Percentiles rank a stretch among this genome's conserved stretches.
phyloP scores from a whole-genome alignment of 37 sponge, comb jelly and placozoan genomes.

The Haliclona indistincta region DNA sequence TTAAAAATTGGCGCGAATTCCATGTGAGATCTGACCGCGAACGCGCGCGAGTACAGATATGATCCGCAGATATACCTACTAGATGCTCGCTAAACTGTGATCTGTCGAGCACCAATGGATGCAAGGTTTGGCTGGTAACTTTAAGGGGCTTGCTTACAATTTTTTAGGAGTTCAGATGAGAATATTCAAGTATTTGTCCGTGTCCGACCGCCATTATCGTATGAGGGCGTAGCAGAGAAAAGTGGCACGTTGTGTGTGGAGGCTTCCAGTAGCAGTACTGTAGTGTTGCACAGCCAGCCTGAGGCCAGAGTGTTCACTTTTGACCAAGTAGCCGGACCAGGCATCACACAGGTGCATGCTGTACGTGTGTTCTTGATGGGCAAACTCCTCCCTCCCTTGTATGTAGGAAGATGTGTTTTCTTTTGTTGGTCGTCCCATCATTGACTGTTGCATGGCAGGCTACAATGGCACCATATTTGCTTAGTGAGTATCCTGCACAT shows the following conservation, averaged over 20 bases:
- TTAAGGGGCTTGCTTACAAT: too few species aligned
- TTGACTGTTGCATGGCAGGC: constrained; percentile 83
- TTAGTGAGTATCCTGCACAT: constrained; percentile 59
- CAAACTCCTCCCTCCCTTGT: neutral
- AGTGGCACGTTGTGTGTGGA: neutral
- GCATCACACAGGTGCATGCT: constrained; percentile 70
- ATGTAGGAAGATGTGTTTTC: constrained; percentile 81
- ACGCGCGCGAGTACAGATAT: too few species aligned
- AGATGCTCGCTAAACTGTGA: too few species aligned
- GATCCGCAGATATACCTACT: too few species aligned
- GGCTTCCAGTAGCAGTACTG: constrained; percentile 1
- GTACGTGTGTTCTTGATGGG: neutral
- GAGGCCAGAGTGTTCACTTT: constrained; percentile 79
- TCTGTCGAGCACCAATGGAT: too few species aligned
- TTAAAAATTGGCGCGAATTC: too few species aligned
- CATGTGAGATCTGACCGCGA: too few species aligned
- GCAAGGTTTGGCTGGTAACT: too few species aligned
- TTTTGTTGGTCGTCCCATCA: constrained; percentile 67
- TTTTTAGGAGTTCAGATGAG: too few species aligned
- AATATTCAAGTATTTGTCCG: constrained; percentile 80
- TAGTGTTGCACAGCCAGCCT: constrained; percentile 51
- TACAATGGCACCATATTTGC: constrained; percentile 93
- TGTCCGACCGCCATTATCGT: constrained; percentile 66
- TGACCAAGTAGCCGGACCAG: constrained; percentile 72
- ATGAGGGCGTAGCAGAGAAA: constrained; percentile 32